Conservation (phyloP, 2,888 invertebrate genomes). For the Thereva nobilitata region DNA sequence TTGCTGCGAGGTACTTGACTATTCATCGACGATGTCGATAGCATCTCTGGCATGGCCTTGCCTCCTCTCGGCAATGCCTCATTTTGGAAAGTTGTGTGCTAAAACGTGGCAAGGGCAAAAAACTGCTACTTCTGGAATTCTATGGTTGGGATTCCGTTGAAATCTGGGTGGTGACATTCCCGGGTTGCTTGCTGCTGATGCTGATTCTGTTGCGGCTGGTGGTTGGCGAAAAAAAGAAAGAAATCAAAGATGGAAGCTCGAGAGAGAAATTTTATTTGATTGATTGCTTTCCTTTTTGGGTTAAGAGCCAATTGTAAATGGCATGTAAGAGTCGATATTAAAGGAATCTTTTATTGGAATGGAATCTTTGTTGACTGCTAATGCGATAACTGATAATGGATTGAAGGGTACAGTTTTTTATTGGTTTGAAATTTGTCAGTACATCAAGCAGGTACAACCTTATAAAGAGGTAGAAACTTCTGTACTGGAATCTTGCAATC, state of each 20-base stretch:
- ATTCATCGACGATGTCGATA: constrained; percentile 19
- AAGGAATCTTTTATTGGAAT: constrained; percentile 1
- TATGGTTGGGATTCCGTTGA: constrained; percentile 14
- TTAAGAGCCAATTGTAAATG: constrained; percentile 1
- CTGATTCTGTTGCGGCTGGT: too few species aligned
- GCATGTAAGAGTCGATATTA: constrained; percentile 21
- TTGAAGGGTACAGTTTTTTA: too few species aligned
- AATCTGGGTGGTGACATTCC: constrained; percentile 34
- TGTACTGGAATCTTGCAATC: too few species aligned
- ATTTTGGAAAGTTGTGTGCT: too few species aligned
- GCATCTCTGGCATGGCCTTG: neutral
- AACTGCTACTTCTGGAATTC: constrained; percentile 24
- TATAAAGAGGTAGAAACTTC: too few species aligned
- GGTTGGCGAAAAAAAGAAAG: too few species aligned
- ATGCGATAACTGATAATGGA: neutral
- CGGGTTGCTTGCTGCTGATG: neutral
- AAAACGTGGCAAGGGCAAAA: too few species aligned
- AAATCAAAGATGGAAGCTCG: neutral
- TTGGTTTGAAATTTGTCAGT: too few species aligned
- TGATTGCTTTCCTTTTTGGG: constrained; percentile 32
- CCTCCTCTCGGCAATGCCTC: neutral
- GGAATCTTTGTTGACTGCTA: neutral
- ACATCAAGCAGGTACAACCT: too few species aligned
- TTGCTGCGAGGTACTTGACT: neutral
- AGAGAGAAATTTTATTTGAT: constrained; percentile 32